A percentile compares a stretch with the other conserved stretches of the same genome.
phyloP scores from a whole-genome alignment of 2,888 invertebrate genomes.

The Copidosoma aretas region DNA sequence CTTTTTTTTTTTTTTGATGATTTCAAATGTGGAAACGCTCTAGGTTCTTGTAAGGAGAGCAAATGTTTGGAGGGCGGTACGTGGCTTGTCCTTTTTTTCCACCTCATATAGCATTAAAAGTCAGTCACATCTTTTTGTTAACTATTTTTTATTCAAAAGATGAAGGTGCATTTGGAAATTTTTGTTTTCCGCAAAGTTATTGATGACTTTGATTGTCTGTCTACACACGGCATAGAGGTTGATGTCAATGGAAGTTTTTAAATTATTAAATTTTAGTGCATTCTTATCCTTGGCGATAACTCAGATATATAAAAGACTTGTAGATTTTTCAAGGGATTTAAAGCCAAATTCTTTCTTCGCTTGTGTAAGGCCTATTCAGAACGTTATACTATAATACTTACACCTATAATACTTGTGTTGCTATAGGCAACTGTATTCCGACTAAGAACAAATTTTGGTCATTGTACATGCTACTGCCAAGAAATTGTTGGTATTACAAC shows the following conservation, averaged over 20 bases:
- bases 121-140: not conserved
- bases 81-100: not conserved
- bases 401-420: no score
- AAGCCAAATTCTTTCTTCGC: no score
- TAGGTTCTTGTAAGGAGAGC: conserved; percentile 11
- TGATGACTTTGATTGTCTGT: not conserved
- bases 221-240: not conserved
- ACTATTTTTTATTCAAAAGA: conserved; percentile 13
- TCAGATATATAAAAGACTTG: no score
- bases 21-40: not conserved
- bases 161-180: not conserved
- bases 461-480: not conserved
- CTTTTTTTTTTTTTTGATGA: no score
- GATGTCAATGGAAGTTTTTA: not conserved
- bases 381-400: no score
- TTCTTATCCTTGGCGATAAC: not conserved
- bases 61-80: conserved; percentile 5
- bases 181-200: not conserved
- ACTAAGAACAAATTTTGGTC: no score
- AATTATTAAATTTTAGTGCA: not conserved
- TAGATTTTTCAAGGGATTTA: no score
- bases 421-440: no score
- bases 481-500: conserved; percentile 1
- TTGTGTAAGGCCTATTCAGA: no score
- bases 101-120: not conserved